These are phyloP conservation scores for Parotocinclus haroldoi DNA, from an alignment of 2,797 vertebrate genomes.

Conservation along the genomic window DNA sequence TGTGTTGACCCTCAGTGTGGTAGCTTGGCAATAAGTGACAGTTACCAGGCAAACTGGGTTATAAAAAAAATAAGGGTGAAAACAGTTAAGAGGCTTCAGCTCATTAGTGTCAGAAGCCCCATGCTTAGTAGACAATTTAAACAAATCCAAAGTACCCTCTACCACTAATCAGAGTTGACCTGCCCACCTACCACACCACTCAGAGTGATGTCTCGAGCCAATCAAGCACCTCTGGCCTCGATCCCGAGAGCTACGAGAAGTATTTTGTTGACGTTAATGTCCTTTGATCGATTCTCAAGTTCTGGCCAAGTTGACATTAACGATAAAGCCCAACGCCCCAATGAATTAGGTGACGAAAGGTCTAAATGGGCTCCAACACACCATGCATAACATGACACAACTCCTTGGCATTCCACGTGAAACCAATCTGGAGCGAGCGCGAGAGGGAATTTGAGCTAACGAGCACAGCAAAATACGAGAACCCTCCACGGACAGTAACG, in stretches of 20 bases:
- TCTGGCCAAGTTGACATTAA: conserved; percentile 20
- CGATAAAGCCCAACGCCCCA: conserved; percentile 12
- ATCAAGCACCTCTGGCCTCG: conserved; percentile 53
- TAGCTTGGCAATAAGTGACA: no score
- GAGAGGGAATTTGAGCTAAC: conserved; percentile 5
- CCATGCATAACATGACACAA: conserved; percentile 21
- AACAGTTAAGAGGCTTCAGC: no score
- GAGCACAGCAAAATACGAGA: neutral
- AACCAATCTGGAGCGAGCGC: conserved; percentile 9
- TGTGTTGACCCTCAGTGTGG: no score
- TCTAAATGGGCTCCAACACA: conserved; percentile 8
- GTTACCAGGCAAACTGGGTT: no score
- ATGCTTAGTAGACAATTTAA: neutral
- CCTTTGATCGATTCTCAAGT: conserved; percentile 48
- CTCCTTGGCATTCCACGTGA: neutral
- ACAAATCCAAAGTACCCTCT: conserved; percentile 2
- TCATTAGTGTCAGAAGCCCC: conserved; percentile 7
- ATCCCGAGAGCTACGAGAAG: conserved; percentile 61
- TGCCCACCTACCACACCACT: conserved; percentile 32
- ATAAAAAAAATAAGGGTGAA: no score
- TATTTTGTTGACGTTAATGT: conserved; percentile 54
- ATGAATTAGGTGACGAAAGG: neutral
- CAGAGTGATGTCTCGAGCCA: conserved; percentile 43
- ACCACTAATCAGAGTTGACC: conserved; percentile 21
- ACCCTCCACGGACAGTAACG: no score